Base-by-base conservation (phyloP, 2,113 vertebrate species). In the Menidia beryllina region DNA sequence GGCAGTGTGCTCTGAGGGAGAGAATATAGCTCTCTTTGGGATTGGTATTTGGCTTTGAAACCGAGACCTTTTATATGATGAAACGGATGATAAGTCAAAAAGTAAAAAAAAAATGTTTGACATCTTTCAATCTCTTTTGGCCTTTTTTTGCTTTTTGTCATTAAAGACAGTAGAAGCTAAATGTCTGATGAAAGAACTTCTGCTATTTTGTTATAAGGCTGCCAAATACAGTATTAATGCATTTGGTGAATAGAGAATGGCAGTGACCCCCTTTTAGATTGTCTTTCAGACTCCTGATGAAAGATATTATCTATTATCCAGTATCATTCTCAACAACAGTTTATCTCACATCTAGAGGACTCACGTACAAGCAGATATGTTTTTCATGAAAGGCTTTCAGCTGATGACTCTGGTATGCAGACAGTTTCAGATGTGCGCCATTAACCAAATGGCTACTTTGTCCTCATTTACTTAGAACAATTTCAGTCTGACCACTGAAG, bases 11-110 rank as follows among this genome's bases (percentile, higher is more conserved):
- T 60, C 58, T 26, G 41, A 27, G 41, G 41, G 39, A 41, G 56
- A 58, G 36, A 47, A 45, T 41, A 15, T 5, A 24, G 17, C 24
- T 60, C 57, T 38, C 43, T 15, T 61, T 27, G 25, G 59, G 27
- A 26, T 61, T 19, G 41, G 25, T 47, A 47, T 47, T 30, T 41
- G 41, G 24, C 43, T 48, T 61, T 61, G 25, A 30, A 48, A 61
- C 25, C n/a, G 43, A 61, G 43, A 61, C 59, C 41, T 61, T 61
- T n/a, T 61, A 47, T 25, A 47, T 47, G 5, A 8, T 34, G 41
- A 47, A 26, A 48, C 24, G 47, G 41, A 8, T 2, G 7, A 19
- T 30, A 26, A 61, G 25, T 26, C 12, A 48, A 7, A 61, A 48
- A 30, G 25, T 26, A 25, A 61, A 48, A 30, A 61, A 43, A 26